Evolutionary conservation across 2,888 invertebrate species (phyloP), one percentile per base, ranked within the genome.

Genomic region (Drosophila tanythrix): DNA sequence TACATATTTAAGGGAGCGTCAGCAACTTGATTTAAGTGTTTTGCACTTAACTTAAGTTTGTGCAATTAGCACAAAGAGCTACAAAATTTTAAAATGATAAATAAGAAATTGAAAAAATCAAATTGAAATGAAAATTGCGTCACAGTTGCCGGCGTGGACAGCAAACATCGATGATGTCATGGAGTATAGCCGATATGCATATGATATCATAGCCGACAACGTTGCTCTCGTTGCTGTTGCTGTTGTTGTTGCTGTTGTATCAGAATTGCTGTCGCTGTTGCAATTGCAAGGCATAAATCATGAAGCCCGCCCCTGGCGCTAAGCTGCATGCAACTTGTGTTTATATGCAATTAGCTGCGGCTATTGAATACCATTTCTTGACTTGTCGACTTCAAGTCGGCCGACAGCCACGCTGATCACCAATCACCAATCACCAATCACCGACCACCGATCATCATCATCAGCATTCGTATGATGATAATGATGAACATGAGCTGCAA

Each of bases 291-390:
- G 56, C 74, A 68, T 73, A 67, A 73, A 76, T 76, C 73, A 75
- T 56, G 61, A 65, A 58, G 85, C 88, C 68, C 65, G 81, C 88
- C 81, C 62, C 67, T 78, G 88, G 85, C 71, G 73, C 70, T 62
- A 56, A 58, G 31, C 46, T 60, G 63, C 63, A 58, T 50, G 43
- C 68, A 57, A 59, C 57, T 61, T 48, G 62, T 65, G 62, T 62
- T 75, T 78, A 63, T 62, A 43, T 70, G 79, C 82, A 79, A 82
- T 81, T 81, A 66, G 74, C 58, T 70, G 35, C 55, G 66, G 63
- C 76, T 59, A 18, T 60, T 60, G 69, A 70, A 59, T 72, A 27
- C 46, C 43, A 68, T 40, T 63, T 68, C 57, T 27, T 35, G 79
- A 63, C 70, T 58, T 35, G 60, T 63, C 48, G 69, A 63, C 63